Evolutionary conservation across 2,797 vertebrate species (phyloP).

Genomic region (Luscinia megarhynchos): DNA sequence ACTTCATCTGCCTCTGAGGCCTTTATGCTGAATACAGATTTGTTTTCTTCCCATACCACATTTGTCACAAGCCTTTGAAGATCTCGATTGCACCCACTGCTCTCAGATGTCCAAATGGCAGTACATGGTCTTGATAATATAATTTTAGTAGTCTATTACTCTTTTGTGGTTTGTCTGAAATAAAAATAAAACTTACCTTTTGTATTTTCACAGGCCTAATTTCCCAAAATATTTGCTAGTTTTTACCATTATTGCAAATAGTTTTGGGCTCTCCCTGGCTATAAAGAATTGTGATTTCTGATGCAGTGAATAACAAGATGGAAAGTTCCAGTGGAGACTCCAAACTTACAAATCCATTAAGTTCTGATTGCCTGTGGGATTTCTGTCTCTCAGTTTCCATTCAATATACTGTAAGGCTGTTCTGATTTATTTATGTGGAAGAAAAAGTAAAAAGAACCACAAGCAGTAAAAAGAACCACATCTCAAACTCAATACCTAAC

Average conservation of each 20-base stretch:
- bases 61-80: background rate
- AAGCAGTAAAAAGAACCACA: background rate
- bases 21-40: background rate
- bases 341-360: background rate
- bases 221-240: background rate
- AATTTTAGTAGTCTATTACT: background rate
- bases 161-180: background rate
- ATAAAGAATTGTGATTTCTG: background rate
- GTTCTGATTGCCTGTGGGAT: background rate
- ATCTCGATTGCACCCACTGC: background rate
- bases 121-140: background rate
- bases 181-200: background rate
- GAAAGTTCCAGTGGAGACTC: background rate
- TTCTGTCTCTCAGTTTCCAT: background rate
- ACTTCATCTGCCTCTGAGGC: background rate
- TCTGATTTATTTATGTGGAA: constrained; percentile 39
- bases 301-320: background rate
- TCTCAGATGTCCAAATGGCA: background rate
- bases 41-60: background rate
- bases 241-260: background rate
- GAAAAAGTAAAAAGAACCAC: background rate
- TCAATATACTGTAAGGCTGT: background rate
- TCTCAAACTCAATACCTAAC: constrained; percentile 19
- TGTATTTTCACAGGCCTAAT: background rate
- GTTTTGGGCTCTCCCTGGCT: background rate